Percentiles rank a stretch among this genome's conserved stretches.
These are phyloP conservation scores for Heliconius charithonia DNA, from an alignment of 2,888 invertebrate genomes.

Conservation along the genomic window DNA sequence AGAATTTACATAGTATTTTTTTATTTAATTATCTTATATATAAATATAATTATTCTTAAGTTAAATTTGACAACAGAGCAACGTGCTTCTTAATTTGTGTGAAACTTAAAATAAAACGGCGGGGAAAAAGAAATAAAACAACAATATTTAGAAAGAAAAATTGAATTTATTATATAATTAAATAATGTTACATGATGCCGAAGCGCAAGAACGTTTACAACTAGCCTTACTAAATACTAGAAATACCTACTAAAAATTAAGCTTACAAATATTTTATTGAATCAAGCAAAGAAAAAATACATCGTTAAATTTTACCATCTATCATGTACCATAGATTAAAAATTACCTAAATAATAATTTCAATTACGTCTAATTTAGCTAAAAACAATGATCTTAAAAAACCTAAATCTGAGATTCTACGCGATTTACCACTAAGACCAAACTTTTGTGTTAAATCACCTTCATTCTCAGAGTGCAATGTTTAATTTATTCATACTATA, in stretches of 20 bases:
- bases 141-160: background rate
- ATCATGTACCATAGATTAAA: background rate
- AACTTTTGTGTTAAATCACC: background rate
- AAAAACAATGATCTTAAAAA: background rate
- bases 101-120: no score
- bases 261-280: background rate
- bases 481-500: background rate
- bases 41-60: no score
- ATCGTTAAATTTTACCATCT: slow-evolving; percentile 5
- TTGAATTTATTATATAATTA: slow-evolving; percentile 15
- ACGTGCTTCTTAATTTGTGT: no score
- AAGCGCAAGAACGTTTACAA: slow-evolving; percentile 2
- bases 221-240: slow-evolving; percentile 10
- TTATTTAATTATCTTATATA: no score
- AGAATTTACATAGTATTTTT: no score
- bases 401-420: slow-evolving; percentile 3
- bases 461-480: background rate
- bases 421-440: background rate
- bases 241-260: slow-evolving; percentile 2
- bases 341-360: background rate
- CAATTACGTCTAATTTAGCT: slow-evolving; percentile 4
- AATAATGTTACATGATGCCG: slow-evolving; percentile 4
- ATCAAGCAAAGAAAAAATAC: slow-evolving; percentile 5
- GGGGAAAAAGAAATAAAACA: background rate
- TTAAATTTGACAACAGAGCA: no score